Base-by-base conservation (phyloP, 2,888 invertebrate genomes). In the Nezara viridula region DNA sequence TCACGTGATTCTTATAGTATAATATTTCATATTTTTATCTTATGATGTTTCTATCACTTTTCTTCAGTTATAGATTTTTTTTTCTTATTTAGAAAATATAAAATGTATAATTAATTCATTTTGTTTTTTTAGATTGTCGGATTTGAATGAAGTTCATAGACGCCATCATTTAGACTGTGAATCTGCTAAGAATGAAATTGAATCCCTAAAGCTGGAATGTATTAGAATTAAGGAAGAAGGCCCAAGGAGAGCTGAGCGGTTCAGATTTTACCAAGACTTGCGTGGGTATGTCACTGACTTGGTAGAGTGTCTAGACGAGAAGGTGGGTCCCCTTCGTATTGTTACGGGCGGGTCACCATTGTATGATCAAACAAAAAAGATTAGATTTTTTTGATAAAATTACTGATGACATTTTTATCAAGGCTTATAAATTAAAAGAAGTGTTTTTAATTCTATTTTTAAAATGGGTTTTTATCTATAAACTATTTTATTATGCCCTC, bases 261-360 rank as follows among this genome's bases (percentile, higher is more conserved):
- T 98, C 94, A 94, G 95, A 92, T 97, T 98, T 94, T 99, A 98
- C 94, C 99, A 99, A 95, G 97, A 98, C 94, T 95, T 98, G 92
- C 95, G 98, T 93, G 98, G 98, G 92, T 99, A 98, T 95, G 96
- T 98, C 92, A 97, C 97, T 91, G 98, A 99, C 95, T 96, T 99
- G 93, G 96, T 99, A 93, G 99, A 99, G 94, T 99, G 99, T 94
- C 95, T 99, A 92, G 98, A 98, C 93, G 98, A 98, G 94, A 99
- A 99, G 96, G 98, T 98, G 91, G 91, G 92, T 91, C 91, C 90
- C 90, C 89, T 90, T 90, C 89, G 77, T 88, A 88, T 66, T 88
- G 60, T 89, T 52, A 86, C 89, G 90, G 90, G 88, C 86, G 89
- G 90, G 89, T 73, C 66, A 73, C 85, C 47, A 60, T 55, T 52